Conservation (phyloP, 2,888 invertebrate species). For the Spicauda simplicius region DNA sequence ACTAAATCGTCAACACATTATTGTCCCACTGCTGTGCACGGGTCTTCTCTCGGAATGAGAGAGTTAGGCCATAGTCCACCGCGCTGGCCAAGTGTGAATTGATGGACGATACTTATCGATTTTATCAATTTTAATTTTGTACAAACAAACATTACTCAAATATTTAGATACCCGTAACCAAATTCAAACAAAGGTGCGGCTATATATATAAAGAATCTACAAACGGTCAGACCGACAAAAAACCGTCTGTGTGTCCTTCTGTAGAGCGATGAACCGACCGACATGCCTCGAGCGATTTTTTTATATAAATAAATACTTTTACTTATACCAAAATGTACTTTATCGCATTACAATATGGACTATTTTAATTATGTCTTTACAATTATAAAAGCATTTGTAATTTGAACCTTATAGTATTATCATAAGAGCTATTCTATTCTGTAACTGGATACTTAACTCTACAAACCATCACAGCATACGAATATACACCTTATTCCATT, state of each 20-base stretch:
- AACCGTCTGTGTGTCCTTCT: not conserved
- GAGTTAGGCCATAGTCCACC: too few species aligned
- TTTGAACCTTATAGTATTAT: not conserved
- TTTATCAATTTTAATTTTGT: too few species aligned
- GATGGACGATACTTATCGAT: too few species aligned
- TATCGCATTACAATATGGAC: not conserved
- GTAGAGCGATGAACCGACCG: constrained; percentile 8
- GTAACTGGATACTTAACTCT: not conserved
- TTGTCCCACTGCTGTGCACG: too few species aligned
- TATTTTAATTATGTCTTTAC: not conserved
- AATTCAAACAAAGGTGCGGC: not conserved
- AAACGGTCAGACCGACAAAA: not conserved
- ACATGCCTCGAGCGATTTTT: not conserved
- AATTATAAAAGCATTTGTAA: not conserved
- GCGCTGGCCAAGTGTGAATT: too few species aligned
- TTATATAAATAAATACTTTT: constrained; percentile 1
- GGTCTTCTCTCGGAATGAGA: too few species aligned
- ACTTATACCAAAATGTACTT: not conserved
- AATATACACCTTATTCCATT: not conserved
- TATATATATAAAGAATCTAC: constrained; percentile 4
- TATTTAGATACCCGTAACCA: not conserved
- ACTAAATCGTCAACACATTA: too few species aligned
- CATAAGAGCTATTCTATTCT: not conserved
- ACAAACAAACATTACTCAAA: not conserved
- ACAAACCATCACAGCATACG: not conserved